A percentile compares a stretch with the other conserved stretches of the same genome.
These are phyloP conservation scores for Euleptes europaea DNA, from an alignment of 2,113 vertebrate species.

Conservation along the genomic window DNA sequence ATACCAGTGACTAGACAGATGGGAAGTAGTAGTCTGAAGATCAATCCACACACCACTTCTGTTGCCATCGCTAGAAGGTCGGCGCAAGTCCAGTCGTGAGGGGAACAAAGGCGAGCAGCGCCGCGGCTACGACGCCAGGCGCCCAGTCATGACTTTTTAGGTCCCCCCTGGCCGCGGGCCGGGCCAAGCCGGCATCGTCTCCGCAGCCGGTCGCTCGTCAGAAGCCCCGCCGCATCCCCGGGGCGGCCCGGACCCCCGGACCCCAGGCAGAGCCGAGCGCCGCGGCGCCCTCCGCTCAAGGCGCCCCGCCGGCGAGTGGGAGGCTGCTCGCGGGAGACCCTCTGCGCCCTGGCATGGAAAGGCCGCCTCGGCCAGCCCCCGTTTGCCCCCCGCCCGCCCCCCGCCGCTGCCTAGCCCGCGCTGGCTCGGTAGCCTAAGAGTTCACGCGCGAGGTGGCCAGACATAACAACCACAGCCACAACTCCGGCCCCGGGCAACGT, in stretches of 20 bases:
- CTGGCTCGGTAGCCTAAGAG: background rate
- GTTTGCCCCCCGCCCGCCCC: too few species aligned
- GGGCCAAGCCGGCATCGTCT: constrained; percentile 60
- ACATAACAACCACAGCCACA: background rate
- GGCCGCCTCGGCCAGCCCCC: too few species aligned
- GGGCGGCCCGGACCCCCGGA: constrained; percentile 22
- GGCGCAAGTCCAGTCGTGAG: constrained; percentile 48
- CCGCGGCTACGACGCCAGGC: constrained; percentile 43
- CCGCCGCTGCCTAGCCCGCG: background rate
- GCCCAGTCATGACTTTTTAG: constrained; percentile 55
- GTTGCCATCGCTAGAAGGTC: constrained; percentile 84
- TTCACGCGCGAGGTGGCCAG: background rate
- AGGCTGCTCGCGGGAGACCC: background rate
- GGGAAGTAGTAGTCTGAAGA: constrained; percentile 94
- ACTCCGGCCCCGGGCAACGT: background rate
- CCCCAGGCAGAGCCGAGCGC: constrained; percentile 19
- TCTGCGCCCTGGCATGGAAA: background rate
- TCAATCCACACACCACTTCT: constrained; percentile 91
- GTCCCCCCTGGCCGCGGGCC: constrained; percentile 67
- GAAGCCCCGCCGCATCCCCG: constrained; percentile 52
- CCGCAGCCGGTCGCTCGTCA: constrained; percentile 39
- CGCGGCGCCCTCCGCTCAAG: background rate
- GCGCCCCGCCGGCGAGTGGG: background rate
- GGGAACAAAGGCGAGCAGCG: constrained; percentile 53
- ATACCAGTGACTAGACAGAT: constrained; percentile 91